These are phyloP conservation scores for Garra rufa DNA, from an alignment of 2,113 vertebrate species.

Conservation along the genomic window DNA sequence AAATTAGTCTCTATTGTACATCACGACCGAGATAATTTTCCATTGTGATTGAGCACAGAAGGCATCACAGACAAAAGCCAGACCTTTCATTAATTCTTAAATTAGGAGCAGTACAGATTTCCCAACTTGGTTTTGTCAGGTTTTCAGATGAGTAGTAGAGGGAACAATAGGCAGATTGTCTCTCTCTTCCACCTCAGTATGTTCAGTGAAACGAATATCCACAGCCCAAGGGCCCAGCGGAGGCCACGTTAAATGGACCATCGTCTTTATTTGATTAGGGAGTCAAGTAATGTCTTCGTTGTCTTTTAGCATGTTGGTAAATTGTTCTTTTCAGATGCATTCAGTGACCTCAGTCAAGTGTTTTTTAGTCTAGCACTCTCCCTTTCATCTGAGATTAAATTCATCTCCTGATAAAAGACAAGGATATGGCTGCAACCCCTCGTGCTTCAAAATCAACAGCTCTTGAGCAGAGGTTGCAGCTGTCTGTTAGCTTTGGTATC, in stretches of 20 bases:
- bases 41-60: constrained; percentile 39
- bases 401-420: constrained; percentile 35
- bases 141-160: neutral
- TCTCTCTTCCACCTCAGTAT: neutral
- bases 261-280: constrained; percentile 26
- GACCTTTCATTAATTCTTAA: constrained; percentile 41
- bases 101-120: constrained; percentile 40
- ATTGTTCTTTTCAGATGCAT: constrained; percentile 5
- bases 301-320: constrained; percentile 21
- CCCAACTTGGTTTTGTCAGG: constrained; percentile 21
- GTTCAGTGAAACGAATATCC: constrained; percentile 31
- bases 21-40: constrained; percentile 11
- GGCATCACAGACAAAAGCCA: constrained; percentile 45
- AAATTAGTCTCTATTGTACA: constrained; percentile 6
- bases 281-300: constrained; percentile 22
- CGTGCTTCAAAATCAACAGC: neutral
- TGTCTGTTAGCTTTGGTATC: neutral
- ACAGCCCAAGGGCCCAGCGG: neutral
- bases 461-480: constrained; percentile 20
- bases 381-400: constrained; percentile 8
- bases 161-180: constrained; percentile 40
- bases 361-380: neutral
- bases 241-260: neutral
- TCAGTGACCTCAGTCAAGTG: constrained; percentile 11
- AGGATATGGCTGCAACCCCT: neutral